Conservation (phyloP, 2,113 vertebrate species). For the Prunella himalayana region DNA sequence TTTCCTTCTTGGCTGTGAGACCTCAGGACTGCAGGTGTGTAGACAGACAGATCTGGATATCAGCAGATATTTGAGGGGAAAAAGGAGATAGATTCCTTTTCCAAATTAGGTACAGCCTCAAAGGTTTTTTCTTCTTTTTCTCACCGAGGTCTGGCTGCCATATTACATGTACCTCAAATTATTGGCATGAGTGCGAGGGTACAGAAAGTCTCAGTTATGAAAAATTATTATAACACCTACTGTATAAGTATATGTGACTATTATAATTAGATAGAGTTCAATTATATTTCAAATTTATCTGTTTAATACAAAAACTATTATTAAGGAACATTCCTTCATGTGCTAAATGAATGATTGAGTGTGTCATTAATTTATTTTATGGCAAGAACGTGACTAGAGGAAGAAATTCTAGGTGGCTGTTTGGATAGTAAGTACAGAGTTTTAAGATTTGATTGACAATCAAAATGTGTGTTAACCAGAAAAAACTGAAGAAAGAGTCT, state of each 20-base stretch:
- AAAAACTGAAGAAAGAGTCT: conserved; percentile 30
- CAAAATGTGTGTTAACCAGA: conserved; percentile 49
- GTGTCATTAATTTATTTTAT: conserved; percentile 53
- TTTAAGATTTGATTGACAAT: conserved; percentile 61
- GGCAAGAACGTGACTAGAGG: conserved; percentile 31
- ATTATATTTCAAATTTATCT: conserved; percentile 44
- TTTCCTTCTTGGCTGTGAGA: neutral
- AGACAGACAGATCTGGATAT: neutral
- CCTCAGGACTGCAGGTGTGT: neutral
- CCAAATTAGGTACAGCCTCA: neutral
- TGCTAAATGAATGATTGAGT: conserved; percentile 46
- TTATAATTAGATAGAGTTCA: conserved; percentile 2
- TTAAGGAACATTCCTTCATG: conserved; percentile 12
- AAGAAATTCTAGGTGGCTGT: conserved; percentile 52
- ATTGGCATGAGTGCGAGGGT: neutral
- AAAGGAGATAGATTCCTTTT: neutral
- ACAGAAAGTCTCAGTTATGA: neutral
- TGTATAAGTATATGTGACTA: neutral
- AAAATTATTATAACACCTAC: conserved; percentile 3
- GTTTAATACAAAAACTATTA: conserved; percentile 9
- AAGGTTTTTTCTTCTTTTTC: neutral
- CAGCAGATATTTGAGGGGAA: neutral
- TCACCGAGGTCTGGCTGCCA: neutral
- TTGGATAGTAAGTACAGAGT: conserved; percentile 30
- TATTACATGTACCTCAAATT: neutral